Evolutionary conservation across 2,888 invertebrate genomes (phyloP), one percentile per base, ranked within the genome.

Genomic region (Diarsia brunnea): DNA sequence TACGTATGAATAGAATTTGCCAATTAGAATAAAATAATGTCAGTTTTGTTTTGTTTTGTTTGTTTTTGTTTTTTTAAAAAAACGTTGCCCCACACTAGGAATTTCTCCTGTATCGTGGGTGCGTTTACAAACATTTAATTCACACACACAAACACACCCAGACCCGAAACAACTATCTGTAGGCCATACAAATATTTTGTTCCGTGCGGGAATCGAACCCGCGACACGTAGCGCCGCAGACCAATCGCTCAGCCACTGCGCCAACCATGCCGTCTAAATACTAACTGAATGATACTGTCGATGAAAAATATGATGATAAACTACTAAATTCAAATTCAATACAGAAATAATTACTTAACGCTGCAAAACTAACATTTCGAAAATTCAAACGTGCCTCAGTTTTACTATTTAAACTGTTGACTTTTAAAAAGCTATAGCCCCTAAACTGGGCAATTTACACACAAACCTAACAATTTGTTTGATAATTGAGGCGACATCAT

Each of bases 401-500:
- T 78, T 69, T 66, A 67, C n/a, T n/a, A 73, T 65, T 49, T 4
- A 58, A 75, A 63, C n/a, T 12, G 55, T 21, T 24, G n/a, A 12
- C 21, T 66, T 66, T 12, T 24, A 12, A 55, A 63, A 27, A 63
- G 24, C 45, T 24, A 49, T 38, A 27, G 14, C 24, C 7, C 1
- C 5, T 5, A 27, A 16, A 47, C 8, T 7, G 16, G 47, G n/a
- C 11, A 65, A 7, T 19, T 21, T 14, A 69, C 4, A 43, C 19
- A 51, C 14, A 51, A 68, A 21, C 43, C 61, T 49, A 53, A 68
- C 38, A 75, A 77, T 79, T 68, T 67, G 64, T 70, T 72, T 74
- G 67, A 83, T 79, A 71, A 69, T 79, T 78, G 65, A 16, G 31
- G 11, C 49, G 63, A 72, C 63, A 70, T 78, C 7, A 55, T 58